phyloP scores from a whole-genome alignment of 2,113 vertebrate genomes.

The Microcebus ravelobensis region DNA sequence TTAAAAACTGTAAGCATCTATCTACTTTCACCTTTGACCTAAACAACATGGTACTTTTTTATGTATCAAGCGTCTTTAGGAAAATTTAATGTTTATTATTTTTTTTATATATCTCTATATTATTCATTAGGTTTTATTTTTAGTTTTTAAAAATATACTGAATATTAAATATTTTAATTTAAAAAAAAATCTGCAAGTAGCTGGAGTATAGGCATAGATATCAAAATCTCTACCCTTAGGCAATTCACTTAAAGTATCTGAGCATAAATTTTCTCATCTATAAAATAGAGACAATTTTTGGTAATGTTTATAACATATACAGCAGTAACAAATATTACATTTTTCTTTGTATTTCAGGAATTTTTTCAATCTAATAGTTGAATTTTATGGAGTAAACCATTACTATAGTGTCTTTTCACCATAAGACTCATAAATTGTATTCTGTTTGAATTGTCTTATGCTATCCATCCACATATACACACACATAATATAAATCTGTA shows the following conservation, averaged over 20 bases:
- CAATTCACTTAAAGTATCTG: background rate
- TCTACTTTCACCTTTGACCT: background rate
- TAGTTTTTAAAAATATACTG: background rate
- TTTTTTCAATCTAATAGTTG: background rate
- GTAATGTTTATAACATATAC: background rate
- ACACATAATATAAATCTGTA: background rate
- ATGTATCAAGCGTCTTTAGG: background rate
- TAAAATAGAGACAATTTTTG: background rate
- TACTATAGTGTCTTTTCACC: background rate
- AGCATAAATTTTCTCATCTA: background rate
- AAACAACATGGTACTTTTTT: background rate
- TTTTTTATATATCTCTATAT: background rate
- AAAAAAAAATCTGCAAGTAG: background rate
- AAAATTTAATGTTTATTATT: background rate
- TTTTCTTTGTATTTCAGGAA: background rate
- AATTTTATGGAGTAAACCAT: background rate
- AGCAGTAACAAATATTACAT: background rate
- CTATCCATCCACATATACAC: background rate
- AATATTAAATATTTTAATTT: background rate
- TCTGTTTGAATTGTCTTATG: background rate
- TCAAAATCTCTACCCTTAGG: background rate
- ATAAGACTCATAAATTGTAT: background rate
- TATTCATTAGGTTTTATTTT: background rate
- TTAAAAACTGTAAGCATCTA: background rate
- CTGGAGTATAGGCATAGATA: background rate